A percentile compares a stretch with the other conserved stretches of the same genome.
Evolutionary conservation across 2,113 vertebrate species (phyloP).

Genomic region (Podarcis raffonei): DNA sequence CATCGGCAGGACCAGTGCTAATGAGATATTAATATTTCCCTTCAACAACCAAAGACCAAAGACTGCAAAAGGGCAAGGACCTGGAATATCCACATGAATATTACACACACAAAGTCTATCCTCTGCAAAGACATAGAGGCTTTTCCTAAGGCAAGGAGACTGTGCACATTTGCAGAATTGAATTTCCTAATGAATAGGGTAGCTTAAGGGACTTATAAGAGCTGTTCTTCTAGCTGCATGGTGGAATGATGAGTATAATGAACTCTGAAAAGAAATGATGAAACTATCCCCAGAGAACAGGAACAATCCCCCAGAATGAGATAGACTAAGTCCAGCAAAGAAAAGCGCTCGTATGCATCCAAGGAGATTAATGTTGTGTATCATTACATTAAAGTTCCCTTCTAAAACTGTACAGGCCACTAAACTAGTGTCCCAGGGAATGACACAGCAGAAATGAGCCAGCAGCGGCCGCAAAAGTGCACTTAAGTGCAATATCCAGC

Average conservation of each 20-base stretch:
- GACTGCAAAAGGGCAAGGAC: not conserved
- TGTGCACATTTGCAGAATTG: constrained; percentile 27
- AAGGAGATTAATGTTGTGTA: constrained; percentile 26
- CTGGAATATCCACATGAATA: not conserved
- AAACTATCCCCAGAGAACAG: constrained; percentile 31
- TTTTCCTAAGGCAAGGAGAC: not conserved
- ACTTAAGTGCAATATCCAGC: constrained; percentile 20
- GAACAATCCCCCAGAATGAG: not conserved
- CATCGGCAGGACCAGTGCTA: not conserved
- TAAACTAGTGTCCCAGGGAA: constrained; percentile 1
- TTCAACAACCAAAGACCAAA: not conserved
- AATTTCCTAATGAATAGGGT: constrained; percentile 18
- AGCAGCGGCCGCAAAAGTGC: constrained; percentile 6
- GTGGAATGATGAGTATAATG: constrained; percentile 24
- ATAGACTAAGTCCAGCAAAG: constrained; percentile 17
- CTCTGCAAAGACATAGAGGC: not conserved
- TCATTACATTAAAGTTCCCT: constrained; percentile 30
- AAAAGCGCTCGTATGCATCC: constrained; percentile 8
- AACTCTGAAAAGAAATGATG: constrained; percentile 42
- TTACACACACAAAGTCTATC: not conserved
- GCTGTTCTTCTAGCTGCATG: constrained; percentile 23
- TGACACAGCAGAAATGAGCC: not conserved
- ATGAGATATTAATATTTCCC: not conserved
- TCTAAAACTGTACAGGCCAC: constrained; percentile 29
- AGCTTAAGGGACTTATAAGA: constrained; percentile 13